phyloP scores from a whole-genome alignment of 2,113 vertebrate species.

The Thomomys bottae region DNA sequence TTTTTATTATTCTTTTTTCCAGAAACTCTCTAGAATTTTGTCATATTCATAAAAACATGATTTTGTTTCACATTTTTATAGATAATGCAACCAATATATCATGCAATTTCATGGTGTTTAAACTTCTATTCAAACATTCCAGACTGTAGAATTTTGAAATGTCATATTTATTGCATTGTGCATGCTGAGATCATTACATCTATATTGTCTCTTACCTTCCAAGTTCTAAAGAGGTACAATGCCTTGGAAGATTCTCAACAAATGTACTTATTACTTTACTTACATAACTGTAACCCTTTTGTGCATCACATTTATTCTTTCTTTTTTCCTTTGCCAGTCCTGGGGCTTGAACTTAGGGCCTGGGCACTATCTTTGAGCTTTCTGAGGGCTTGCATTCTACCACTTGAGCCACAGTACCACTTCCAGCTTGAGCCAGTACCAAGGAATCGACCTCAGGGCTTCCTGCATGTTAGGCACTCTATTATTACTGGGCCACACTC shows the following conservation, averaged over 20 bases:
- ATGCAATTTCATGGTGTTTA: background rate
- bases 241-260: background rate
- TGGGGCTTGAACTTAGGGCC: too few species aligned
- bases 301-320: too few species aligned
- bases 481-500: too few species aligned
- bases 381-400: too few species aligned
- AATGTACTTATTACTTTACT: too few species aligned
- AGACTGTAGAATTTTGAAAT: background rate
- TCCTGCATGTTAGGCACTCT: too few species aligned
- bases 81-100: background rate
- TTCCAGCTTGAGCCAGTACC: too few species aligned
- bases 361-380: too few species aligned
- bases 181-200: background rate
- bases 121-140: background rate
- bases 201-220: accelerated
- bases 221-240: accelerated
- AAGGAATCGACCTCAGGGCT: too few species aligned
- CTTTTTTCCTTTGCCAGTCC: too few species aligned
- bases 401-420: too few species aligned
- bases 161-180: background rate
- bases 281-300: too few species aligned
- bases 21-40: background rate
- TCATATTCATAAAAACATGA: background rate
- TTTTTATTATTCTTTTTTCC: background rate
- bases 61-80: background rate